Evolutionary conservation across 2,888 invertebrate species (phyloP), one percentile per base, ranked within the genome.

Genomic region (Gastracanthus pulcherrimus): DNA sequence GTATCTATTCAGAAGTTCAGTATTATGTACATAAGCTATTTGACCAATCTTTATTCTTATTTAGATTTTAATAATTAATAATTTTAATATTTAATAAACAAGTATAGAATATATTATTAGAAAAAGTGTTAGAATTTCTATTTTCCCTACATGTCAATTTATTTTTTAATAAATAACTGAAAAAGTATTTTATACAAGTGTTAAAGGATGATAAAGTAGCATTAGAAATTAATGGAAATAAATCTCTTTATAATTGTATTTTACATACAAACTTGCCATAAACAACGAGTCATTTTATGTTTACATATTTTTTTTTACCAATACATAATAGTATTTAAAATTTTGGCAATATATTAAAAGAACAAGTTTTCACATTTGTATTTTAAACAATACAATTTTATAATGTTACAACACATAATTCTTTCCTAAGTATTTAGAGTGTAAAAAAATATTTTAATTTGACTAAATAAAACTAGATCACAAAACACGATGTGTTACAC

Each of bases 191-290:
- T 45, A 6, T 26, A 4, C n/a, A 5, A 29, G 41, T 41, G 13
- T 70, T 62, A 7, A 19, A 66, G 78, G 60, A 48, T n/a, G 13
- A 64, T 75, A 60, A 79, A 79, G 70, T 11, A 70, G 23, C 23
- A 70, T 31, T 51, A 62, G 1, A n/a, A 23, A 58, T 66, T 81
- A 67, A 67, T 81, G 55, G 66, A 83, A 81, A 78, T 81, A 76
- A 81, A 78, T 76, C 71, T 82, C 71, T 72, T 71, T 78, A 75
- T 80, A 72, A 62, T 81, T 71, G 51, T 79, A 80, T 76, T 80
- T 71, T 75, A 82, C 77, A 75, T 78, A 80, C 51, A 71, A 75
- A 80, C 60, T 78, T 78, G 36, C 48, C 55, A 60, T 60, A 45
- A 76, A 58, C 58, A 83, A 82, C 71, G 31, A 78, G 60, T 76